phyloP scores from a whole-genome alignment of 2,888 invertebrate genomes.

The Chironomus tentans region DNA sequence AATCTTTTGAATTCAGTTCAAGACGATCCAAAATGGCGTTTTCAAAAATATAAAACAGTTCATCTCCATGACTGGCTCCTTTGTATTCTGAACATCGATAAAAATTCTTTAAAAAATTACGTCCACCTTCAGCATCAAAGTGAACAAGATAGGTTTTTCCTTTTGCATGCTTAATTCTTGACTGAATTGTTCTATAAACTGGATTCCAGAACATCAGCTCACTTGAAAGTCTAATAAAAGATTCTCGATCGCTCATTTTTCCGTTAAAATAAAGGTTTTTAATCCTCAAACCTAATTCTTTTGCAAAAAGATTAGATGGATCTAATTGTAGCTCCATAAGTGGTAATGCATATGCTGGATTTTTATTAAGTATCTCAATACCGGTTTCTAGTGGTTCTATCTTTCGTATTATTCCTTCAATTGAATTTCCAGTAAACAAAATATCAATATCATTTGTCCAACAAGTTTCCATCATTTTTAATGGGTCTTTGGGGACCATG shows the following conservation, averaged over 20 bases:
- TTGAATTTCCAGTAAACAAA: constrained; percentile 38
- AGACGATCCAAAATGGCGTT: constrained; percentile 29
- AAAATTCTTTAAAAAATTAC: not conserved
- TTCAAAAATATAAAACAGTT: constrained; percentile 38
- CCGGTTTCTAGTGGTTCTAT: not conserved
- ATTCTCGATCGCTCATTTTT: not conserved
- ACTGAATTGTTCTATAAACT: constrained; percentile 34
- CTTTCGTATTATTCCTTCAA: constrained; percentile 36
- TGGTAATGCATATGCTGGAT: not conserved
- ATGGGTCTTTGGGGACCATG: constrained; percentile 33
- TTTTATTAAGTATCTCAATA: not conserved
- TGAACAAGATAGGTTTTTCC: constrained; percentile 39
- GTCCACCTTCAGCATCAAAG: constrained; percentile 36
- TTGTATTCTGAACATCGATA: constrained; percentile 19
- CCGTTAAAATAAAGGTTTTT: not conserved
- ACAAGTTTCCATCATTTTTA: constrained; percentile 33
- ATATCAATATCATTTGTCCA: constrained; percentile 39
- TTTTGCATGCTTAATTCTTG: constrained; percentile 32
- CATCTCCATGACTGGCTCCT: constrained; percentile 38
- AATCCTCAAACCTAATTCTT: not conserved
- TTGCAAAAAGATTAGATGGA: not conserved
- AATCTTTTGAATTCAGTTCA: not conserved
- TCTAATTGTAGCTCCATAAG: not conserved
- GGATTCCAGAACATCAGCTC: constrained; percentile 40
- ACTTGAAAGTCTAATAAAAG: constrained; percentile 31